A percentile compares a stretch with the other conserved stretches of the same genome.
These are phyloP conservation scores for Tautogolabrus adspersus DNA, from an alignment of 2,113 vertebrate species.

Conservation along the genomic window DNA sequence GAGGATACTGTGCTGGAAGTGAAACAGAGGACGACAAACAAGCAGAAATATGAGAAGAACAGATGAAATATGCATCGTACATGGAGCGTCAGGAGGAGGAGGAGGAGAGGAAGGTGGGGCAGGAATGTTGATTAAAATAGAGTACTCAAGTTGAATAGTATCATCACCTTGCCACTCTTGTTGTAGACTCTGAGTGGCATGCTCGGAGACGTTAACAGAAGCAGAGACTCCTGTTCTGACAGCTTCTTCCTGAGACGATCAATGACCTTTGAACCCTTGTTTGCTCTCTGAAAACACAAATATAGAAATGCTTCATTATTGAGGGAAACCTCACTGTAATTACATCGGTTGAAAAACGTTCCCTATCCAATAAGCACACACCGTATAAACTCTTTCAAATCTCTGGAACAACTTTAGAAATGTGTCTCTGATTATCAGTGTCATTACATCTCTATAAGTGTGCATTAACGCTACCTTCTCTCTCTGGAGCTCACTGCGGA, in stretches of 20 bases:
- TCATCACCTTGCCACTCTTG: conserved; percentile 92
- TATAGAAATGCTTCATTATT: not conserved
- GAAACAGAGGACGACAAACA: not conserved
- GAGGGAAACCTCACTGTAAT: not conserved
- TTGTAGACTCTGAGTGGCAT: conserved; percentile 94
- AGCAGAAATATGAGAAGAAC: not conserved
- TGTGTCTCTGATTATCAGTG: not conserved
- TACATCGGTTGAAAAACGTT: not conserved
- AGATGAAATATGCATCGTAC: too few relatives aligned
- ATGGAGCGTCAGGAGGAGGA: not conserved
- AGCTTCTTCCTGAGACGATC: conserved; percentile 97
- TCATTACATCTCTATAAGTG: not conserved
- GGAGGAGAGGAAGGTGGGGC: not conserved
- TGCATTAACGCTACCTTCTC: conserved; percentile 88
- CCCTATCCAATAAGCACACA: too few relatives aligned
- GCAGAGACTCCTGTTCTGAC: conserved; percentile 94
- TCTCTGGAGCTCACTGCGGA: conserved; percentile 95
- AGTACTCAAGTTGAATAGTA: not conserved
- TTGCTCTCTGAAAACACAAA: conserved; percentile 87
- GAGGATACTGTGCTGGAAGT: not conserved
- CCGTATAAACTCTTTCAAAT: too few relatives aligned
- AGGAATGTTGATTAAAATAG: conserved; percentile 5
- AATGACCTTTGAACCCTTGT: conserved; percentile 93
- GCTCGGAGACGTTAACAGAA: conserved; percentile 93
- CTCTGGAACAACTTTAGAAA: too few relatives aligned